These are phyloP conservation scores for Echiichthys vipera DNA, from an alignment of 2,797 vertebrate genomes.

Conservation along the genomic window DNA sequence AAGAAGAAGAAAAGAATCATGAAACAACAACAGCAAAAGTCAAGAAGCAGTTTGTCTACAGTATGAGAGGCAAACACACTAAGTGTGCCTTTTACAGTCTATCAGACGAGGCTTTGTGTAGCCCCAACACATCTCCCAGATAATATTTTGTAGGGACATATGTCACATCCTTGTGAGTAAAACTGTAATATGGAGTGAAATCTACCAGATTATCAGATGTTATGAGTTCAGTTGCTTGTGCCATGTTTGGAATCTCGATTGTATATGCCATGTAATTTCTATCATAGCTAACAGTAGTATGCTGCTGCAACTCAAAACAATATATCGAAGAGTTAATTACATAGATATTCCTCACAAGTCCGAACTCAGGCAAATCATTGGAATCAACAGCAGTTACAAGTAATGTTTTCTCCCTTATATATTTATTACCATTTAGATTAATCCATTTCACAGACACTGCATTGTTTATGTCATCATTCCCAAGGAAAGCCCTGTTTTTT, in stretches of 20 bases:
- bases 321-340: constrained; percentile 45
- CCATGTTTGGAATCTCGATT: constrained; percentile 34
- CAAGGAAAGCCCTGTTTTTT: too few species aligned
- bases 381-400: constrained; percentile 16
- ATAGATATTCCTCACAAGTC: constrained; percentile 47
- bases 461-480: too few species aligned
- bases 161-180: constrained; percentile 4
- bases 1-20: too few species aligned
- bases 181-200: constrained; percentile 17
- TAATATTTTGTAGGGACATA: neutral
- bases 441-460: constrained; percentile 35
- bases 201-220: neutral
- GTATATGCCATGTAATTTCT: constrained; percentile 26
- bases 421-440: constrained; percentile 55
- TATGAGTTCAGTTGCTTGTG: constrained; percentile 3
- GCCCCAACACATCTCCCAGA: constrained; percentile 14
- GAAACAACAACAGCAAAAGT: too few species aligned
- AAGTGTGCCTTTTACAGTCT: neutral
- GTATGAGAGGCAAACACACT: too few species aligned
- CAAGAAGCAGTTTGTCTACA: too few species aligned
- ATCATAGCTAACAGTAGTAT: neutral
- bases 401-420: constrained; percentile 21
- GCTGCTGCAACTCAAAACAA: constrained; percentile 45
- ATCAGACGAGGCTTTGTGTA: constrained; percentile 15
- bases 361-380: constrained; percentile 36